Base-by-base conservation (phyloP, 2,797 vertebrate genomes). In the Poeciliopsis gracilis region DNA sequence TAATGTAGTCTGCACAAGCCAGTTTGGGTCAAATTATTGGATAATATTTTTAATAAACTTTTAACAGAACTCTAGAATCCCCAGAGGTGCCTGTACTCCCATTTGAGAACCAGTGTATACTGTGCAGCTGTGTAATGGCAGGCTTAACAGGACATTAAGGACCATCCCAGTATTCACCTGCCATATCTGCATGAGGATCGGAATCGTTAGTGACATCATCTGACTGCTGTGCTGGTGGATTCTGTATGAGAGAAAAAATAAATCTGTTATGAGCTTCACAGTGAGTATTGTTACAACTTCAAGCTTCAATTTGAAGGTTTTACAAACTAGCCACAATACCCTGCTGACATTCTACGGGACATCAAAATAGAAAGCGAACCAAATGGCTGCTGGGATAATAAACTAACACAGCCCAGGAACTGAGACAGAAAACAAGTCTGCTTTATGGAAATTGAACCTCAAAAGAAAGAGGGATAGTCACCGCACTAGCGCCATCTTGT, bases 181-280 rank as follows among this genome's bases (percentile, higher is more conserved):
- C 49, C 38, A 0, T 63, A 55, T n/a, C 72, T 74, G 75, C 61
- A 4, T 80, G 81, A 55, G 45, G 67, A 6, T 76, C 73, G 61
- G 28, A 67, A 53, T 69, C 78, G 7, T 7, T 43, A n/a, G n/a
- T 23, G 0, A 3, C 25, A 49, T 59, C 79, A 8, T 80, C 81
- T 2, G 77, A 9, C n/a, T 83, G 28, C 57, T 77, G 41, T 61
- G 41, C 84, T 16, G 80, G 38, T 57, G 71, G 78, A 73, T 79
- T 80, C 78, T 78, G 79, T 38, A 49, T 79, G 71, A 79, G 76
- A 79, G 51, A 63, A 51, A 7, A 63, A 16, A 51, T 16, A 30
- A n/a, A 49, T 13, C 28, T 51, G 16, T 33, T 15, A 70, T 38
- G 25, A 76, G 67, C 46, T 46, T 33, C 3, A 80, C 9, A 51